Base-by-base conservation (phyloP, 2,888 invertebrate species). In the Tipula helvola region DNA sequence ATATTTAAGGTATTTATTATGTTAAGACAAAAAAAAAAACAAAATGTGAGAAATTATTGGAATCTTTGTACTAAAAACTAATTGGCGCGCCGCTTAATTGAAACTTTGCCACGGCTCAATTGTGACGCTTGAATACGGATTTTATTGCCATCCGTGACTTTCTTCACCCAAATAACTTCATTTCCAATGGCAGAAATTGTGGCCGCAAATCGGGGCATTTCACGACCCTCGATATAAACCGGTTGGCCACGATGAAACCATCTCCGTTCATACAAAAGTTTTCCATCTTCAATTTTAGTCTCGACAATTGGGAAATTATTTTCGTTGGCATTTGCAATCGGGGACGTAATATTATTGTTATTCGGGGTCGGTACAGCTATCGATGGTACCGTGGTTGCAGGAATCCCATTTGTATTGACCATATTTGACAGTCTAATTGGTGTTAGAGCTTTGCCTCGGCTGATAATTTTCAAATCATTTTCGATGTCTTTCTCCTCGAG, bases 211-310 rank as follows among this genome's bases (percentile, higher is more conserved):
- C 96, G 95, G 4, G 95, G 93, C 90, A 95, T 92, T 88, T 98
- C 98, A 88, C 96, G 95, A 18, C 97, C 97, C 92, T 97, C 97
- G 3, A 98, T 95, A 91, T 96, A 97, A 47, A 98, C 96, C 88
- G 97, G 96, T 92, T 98, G 98, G 0, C 98, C 98, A 88, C 98
- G 94, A 90, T 98, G 98, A 92, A 96, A 98, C 98, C 98, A 98
- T 90, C 97, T 94, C 88, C 97, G 94, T 92, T 98, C 98, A 92
- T 97, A 98, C 89, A 97, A 93, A 87, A 99, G 92, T 92, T 98
- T 97, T 86, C 98, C 98, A 92, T 98, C 98, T 92, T 98, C 98
- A 88, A 98, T 97, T 88, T 96, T 94, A 4, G 97, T 96, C 89
- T 98, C 98, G 85, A 94, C 93, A 88, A 93, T 91, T 86, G 94